phyloP scores from a whole-genome alignment of 2,797 vertebrate genomes.

The Neosilurus hyrtlii region DNA sequence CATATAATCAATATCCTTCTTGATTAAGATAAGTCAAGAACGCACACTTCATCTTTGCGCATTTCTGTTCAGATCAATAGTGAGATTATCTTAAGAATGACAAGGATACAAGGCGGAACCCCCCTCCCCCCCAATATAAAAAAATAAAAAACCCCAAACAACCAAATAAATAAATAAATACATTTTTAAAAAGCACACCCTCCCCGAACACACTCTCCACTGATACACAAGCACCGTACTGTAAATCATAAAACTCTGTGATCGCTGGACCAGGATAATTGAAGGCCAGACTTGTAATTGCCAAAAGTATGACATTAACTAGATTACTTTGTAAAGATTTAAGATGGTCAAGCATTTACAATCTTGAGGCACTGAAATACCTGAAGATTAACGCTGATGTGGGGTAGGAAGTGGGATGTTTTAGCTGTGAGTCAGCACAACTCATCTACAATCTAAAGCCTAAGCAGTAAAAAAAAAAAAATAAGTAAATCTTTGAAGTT shows the following conservation, averaged over 20 bases:
- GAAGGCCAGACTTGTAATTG: conserved; percentile 89
- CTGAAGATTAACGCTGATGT: background rate
- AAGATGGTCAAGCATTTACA: conserved; percentile 77
- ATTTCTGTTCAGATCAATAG: conserved; percentile 94
- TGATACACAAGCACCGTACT: conserved; percentile 73
- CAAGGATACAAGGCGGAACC: conserved; percentile 81
- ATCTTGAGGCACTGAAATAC: conserved; percentile 65
- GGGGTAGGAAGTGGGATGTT: conserved; percentile 54
- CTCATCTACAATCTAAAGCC: background rate
- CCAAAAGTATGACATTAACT: conserved; percentile 86
- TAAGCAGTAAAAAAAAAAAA: background rate
- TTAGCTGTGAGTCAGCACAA: conserved; percentile 7
- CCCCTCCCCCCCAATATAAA: too few relatives aligned
- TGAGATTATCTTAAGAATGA: conserved; percentile 92
- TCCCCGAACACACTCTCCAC: conserved; percentile 53
- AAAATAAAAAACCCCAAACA: too few relatives aligned
- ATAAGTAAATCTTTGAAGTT: too few relatives aligned
- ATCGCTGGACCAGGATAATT: conserved; percentile 89
- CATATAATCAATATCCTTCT: conserved; percentile 81
- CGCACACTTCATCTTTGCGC: conserved; percentile 93
- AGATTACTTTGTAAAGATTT: conserved; percentile 85
- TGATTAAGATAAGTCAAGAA: conserved; percentile 86
- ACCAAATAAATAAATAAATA: too few relatives aligned
- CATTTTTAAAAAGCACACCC: too few relatives aligned
- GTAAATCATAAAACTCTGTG: conserved; percentile 89